Percentiles rank a stretch among this genome's conserved stretches.
phyloP scores from a whole-genome alignment of 2,797 vertebrate species.

The Thamnophis elegans region DNA sequence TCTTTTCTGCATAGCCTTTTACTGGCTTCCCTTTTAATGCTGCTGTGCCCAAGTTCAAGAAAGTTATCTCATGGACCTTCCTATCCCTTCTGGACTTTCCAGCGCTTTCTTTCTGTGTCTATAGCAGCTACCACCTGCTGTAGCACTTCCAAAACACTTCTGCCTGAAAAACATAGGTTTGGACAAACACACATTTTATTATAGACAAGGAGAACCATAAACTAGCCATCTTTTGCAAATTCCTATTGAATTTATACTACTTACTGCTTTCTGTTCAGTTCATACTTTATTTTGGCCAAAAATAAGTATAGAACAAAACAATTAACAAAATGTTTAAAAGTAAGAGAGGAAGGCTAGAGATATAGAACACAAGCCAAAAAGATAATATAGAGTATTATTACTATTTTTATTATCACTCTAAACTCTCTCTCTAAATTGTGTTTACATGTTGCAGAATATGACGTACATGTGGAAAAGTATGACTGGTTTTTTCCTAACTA shows the following conservation, averaged over 20 bases:
- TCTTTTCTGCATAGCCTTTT: neutral
- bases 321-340: neutral
- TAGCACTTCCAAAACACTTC: neutral
- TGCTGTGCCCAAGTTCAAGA: neutral
- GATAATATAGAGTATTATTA: neutral
- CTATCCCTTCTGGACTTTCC: neutral
- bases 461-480: too few species aligned
- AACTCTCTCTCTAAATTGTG: neutral
- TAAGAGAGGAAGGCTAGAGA: neutral
- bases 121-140: neutral
- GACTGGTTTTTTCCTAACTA: too few species aligned
- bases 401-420: neutral
- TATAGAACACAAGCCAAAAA: neutral
- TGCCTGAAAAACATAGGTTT: neutral
- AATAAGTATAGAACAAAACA: neutral
- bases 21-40: neutral
- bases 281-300: neutral
- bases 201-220: neutral
- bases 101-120: neutral
- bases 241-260: neutral
- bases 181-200: neutral
- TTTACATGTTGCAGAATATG: too few species aligned
- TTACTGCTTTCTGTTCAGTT: neutral
- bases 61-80: neutral
- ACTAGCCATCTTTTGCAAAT: neutral